Evolutionary conservation across 2,113 vertebrate species (phyloP), one percentile per base, ranked within the genome.

Genomic region (Ceyx melanurus): DNA sequence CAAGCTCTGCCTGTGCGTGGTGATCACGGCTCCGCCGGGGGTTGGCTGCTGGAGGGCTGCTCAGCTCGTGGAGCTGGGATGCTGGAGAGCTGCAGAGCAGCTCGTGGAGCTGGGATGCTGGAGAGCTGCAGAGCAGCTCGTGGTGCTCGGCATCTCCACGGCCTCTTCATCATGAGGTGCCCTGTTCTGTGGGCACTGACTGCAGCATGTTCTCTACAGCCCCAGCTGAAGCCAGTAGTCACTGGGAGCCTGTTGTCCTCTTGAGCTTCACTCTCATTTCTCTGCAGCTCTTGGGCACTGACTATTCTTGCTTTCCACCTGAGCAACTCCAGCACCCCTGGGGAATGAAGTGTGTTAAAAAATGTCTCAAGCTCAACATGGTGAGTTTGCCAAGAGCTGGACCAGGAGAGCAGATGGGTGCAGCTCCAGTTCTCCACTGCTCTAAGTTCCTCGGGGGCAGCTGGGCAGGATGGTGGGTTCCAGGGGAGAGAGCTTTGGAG

Each of bases 361-460:
- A 1, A 33, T 8, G 16, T 18, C 64, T 28, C 48, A 50, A 64
- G 10, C 42, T 26, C 33, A 12, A 0, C n/a, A 1, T 15, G 0
- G 4, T 18, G 60, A 16, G 35, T 29, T 31, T 46, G 35, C 20
- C 19, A 28, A 35, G 72, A 57, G 6, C 19, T 20, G 91, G n/a
- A 2, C 51, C 13, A 11, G n/a, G 57, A 19, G 20, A 35, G 18
- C 4, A 51, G 15, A 10, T 11, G 62, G 16, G 10, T 13, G 37
- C n/a, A 22, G 17, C 19, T 46, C 22, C 19, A 5, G 46, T 13
- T 26, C 51, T 40, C 53, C 29, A 29, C 46, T 33, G 53, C 53
- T 31, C 3, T 2, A 8, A 15, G 70, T 5, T 43, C 35, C 46
- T 43, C 5, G 2, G 77, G 31, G 17, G 12, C n/a, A 4, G 4